Evolutionary conservation across 2,113 vertebrate species (phyloP), one percentile per base, ranked within the genome.

Genomic region (Athene noctua): DNA sequence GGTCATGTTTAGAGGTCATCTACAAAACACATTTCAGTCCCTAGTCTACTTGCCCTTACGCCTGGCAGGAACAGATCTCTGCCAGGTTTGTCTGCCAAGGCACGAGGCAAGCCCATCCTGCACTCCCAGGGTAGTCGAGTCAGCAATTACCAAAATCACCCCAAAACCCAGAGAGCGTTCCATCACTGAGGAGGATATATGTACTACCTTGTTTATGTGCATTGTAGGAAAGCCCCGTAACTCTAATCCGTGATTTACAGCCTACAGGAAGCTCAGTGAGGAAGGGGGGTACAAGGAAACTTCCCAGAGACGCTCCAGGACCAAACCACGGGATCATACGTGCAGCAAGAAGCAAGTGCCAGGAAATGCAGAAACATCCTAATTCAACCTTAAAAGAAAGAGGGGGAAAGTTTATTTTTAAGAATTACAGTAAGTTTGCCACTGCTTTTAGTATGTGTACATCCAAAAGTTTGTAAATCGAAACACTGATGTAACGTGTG

Each of bases 31-130:
- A 5, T 6, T 27, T 49, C 3, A 82, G 62, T 40, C 21, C 21
- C 36, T n/a, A 1, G 6, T 10, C 9, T 5, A 2, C 7, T 54
- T 32, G 30, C 9, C 2, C 0, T 1, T 3, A 2, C 4, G 52
- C 9, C 47, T 29, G 65, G 34, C 16, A 75, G 92, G 58, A 57
- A 36, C 11, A 13, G 47, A 20, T 6, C 78, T 34, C 70, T 52
- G 46, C 36, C 44, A 11, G 25, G 11, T 10, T 3, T 12, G 4
- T 5, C 79, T 11, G 49, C 5, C 13, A 1, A 72, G 44, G 32
- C 5, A 15, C 15, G 47, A 44, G 26, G 15, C 5, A 47, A 58
- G n/a, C 15, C 55, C 19, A 3, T 0, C 23, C 1, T 0, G 30
- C 4, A 13, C 34, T 55, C 32, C 34, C 1, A 5, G 32, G 16